Conservation (phyloP, 2,797 vertebrate species). For the Odontamblyopus lacepedii region DNA sequence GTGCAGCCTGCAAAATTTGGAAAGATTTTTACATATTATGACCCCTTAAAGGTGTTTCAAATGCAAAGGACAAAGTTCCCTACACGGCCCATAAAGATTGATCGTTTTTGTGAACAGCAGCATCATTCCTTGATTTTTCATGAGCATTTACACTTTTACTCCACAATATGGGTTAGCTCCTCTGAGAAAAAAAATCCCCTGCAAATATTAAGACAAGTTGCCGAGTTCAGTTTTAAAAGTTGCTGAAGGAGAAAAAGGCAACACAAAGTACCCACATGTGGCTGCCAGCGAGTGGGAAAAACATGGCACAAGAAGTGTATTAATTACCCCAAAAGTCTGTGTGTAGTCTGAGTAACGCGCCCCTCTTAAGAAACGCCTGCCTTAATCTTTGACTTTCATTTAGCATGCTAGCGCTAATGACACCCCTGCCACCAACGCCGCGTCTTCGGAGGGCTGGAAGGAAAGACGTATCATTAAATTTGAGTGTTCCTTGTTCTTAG, state of each 20-base stretch:
- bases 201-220: background rate
- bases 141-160: background rate
- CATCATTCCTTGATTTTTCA: too few relatives aligned
- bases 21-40: too few relatives aligned
- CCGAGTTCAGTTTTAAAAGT: slow-evolving; percentile 16
- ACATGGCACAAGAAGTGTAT: slow-evolving; percentile 41
- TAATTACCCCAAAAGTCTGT: slow-evolving; percentile 60
- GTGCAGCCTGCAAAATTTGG: too few relatives aligned
- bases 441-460: slow-evolving; percentile 51
- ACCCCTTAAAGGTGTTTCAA: too few relatives aligned
- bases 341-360: slow-evolving; percentile 54
- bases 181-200: background rate
- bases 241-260: slow-evolving; percentile 49
- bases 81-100: too few relatives aligned
- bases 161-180: background rate
- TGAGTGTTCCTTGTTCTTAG: slow-evolving; percentile 49
- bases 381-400: slow-evolving; percentile 79
- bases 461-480: slow-evolving; percentile 64
- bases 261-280: slow-evolving; percentile 53
- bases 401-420: slow-evolving; percentile 72
- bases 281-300: slow-evolving; percentile 20
- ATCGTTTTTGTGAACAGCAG: too few relatives aligned
- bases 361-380: slow-evolving; percentile 62
- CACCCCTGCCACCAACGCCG: slow-evolving; percentile 55
- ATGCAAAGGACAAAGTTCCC: too few relatives aligned